A percentile compares a stretch with the other conserved stretches of the same genome.
These are phyloP conservation scores for Formica selysi DNA, from an alignment of 1,140 invertebrate species.

Conservation along the genomic window DNA sequence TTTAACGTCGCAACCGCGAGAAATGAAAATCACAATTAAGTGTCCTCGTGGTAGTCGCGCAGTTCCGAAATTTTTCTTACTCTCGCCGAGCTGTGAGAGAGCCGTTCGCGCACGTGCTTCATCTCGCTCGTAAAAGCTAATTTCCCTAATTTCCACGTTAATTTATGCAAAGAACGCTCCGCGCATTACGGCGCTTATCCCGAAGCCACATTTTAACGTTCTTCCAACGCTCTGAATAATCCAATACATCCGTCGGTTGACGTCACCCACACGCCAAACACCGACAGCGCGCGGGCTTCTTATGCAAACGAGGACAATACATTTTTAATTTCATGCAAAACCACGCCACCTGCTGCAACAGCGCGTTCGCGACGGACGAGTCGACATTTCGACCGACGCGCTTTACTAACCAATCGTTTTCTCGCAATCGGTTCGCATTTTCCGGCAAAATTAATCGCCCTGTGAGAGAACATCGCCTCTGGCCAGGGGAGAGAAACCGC, in stretches of 20 bases:
- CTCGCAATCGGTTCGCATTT: conserved; percentile 21
- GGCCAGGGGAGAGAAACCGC: neutral
- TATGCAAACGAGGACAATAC: conserved; percentile 60
- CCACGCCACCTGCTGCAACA: conserved; percentile 54
- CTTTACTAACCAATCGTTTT: neutral
- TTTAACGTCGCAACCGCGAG: neutral
- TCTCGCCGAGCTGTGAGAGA: neutral
- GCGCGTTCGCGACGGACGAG: neutral
- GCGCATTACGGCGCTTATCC: conserved; percentile 51
- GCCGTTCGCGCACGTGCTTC: neutral
- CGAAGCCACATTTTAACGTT: conserved; percentile 59
- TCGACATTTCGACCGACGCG: conserved; percentile 23
- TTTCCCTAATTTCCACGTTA: conserved; percentile 59
- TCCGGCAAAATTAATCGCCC: conserved; percentile 24
- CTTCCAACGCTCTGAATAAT: conserved; percentile 54
- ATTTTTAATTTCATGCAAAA: conserved; percentile 64
- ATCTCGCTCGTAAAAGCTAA: conserved; percentile 43
- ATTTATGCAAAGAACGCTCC: conserved; percentile 59
- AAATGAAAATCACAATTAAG: conserved; percentile 27
- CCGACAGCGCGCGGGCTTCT: conserved; percentile 25
- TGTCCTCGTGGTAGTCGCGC: neutral
- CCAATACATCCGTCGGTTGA: conserved; percentile 53
- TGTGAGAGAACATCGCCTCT: conserved; percentile 8
- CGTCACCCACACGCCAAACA: conserved; percentile 39
- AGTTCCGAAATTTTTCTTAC: conserved; percentile 8